A percentile compares a stretch with the other conserved stretches of the same genome.
phyloP scores from a whole-genome alignment of 2,888 invertebrate species.

The Didymodactylos carnosus region DNA sequence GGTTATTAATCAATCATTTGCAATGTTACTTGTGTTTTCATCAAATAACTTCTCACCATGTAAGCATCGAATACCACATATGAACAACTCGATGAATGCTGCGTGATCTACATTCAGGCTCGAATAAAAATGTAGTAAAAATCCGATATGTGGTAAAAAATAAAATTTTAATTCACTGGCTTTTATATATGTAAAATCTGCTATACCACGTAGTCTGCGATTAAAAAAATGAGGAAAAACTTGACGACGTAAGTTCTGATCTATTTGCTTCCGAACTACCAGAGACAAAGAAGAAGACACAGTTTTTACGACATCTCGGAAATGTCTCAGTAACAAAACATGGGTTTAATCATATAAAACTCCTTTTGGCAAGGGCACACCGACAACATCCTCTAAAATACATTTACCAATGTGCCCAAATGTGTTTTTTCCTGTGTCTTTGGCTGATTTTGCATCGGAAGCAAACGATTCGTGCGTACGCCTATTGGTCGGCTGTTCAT shows the following conservation, averaged over 20 bases:
- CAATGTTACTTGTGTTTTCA: neutral
- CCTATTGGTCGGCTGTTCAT: neutral
- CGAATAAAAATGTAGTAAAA: neutral
- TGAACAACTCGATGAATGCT: neutral
- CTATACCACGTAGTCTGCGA: neutral
- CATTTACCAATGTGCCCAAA: neutral
- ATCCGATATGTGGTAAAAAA: neutral
- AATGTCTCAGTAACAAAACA: neutral
- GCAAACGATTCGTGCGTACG: neutral
- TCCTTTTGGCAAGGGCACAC: neutral
- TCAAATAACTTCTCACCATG: neutral
- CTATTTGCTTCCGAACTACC: neutral
- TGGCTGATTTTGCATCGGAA: neutral
- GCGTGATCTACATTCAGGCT: neutral
- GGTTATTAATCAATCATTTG: neutral
- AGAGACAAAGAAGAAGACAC: neutral
- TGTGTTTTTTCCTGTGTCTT: neutral
- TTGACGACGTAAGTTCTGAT: neutral
- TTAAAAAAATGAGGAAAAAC: neutral
- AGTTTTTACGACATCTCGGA: neutral
- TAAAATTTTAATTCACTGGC: neutral
- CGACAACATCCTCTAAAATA: neutral
- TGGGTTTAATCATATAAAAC: neutral
- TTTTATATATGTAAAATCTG: neutral
- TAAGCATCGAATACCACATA: neutral